Evolutionary conservation across 2,888 invertebrate species (phyloP), one percentile per base, ranked within the genome.

Genomic region (Caenorhabditis macrosperma): DNA sequence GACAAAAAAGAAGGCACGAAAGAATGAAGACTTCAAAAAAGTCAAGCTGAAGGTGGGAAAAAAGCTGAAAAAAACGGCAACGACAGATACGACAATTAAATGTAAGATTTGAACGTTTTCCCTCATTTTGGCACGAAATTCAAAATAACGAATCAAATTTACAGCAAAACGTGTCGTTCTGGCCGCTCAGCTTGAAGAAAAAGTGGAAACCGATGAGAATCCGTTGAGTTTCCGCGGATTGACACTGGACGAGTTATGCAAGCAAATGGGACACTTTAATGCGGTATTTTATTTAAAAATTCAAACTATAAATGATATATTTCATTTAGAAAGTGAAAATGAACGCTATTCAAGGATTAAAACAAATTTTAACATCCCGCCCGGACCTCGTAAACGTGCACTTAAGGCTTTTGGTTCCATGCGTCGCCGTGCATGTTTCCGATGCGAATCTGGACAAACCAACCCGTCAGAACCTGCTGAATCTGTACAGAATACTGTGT

Each of bases 41-140:
- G 85, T 85, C 1, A 85, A 86, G 78, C 78, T 88, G 72, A 88
- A 88, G 54, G 83, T 88, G 1, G 88, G 88, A 55, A 85, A 86
- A 59, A 84, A 76, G 54, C 59, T 88, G 38, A 85, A 84, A 52
- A 86, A 86, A 57, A 84, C 85, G 10, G 74, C 83, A 28, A 86
- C 85, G 2, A 88, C 88, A 5, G 86, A 87, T 67, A 84, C 88
- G 7, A 83, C 84, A 10, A 78, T 88, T 38, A 80, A 82, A 68
- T 59, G 83, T 83, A 30, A 41, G n/a, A 10, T 24, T 38, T 38
- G 26, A 12, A 0, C 10, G 2, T 6, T 33, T 33, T 33, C 33
- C 9, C 33, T 7, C 5, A 38, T 12, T 38, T 9, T 38, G 12
- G 3, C 38, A n/a, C n/a, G n/a, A 26, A 20, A 35, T 35, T 33